Base-by-base conservation (phyloP, 2,888 invertebrate genomes). In the Poecilobothrus nobilitatus region DNA sequence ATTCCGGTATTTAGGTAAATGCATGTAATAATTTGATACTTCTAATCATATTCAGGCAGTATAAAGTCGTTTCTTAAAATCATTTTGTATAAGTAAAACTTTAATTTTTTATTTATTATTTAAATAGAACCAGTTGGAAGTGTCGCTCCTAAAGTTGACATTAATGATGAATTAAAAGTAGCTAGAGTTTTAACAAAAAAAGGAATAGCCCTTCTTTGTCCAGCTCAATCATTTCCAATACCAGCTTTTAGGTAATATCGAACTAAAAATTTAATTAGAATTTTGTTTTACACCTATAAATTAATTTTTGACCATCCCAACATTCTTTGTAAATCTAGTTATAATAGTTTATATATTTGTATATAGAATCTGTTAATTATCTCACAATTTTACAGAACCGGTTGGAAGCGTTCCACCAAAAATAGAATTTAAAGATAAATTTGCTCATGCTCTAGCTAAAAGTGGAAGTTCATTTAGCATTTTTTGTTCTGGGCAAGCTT, bases 401-500 rank as follows among this genome's bases (percentile, higher is more conserved):
- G 81, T 84, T 67, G 85, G 82, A 70, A 84, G 83, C 72, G 84
- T 85, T 65, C 78, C 80, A 69, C 82, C 82, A 80, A 91, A 90
- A 84, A 88, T 91, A 76, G 89, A 89, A 34, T 86, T 89, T 70
- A 82, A 86, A 81, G 89, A 90, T 84, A 78, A 84, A 82, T 78
- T 81, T 83, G 81, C 85, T 83, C 78, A 80, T 86, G 75, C 84
- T 84, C 78, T 68, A 78, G 77, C 66, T 76, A 80, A 82, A 78
- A 75, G 82, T 75, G 81, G 82, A 70, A 78, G 79, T 74, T 86
- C 84, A 79, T 83, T 87, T 73, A 87, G 89, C 44, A 79, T 91
- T 71, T 81, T 89, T 77, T 91, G 91, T 81, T 90, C 90, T 70
- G 89, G 90, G 34, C 91, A 91, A 82, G 89, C 89, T 21, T 91